Conservation (phyloP, 2,797 vertebrate species). For the Characodon lateralis region DNA sequence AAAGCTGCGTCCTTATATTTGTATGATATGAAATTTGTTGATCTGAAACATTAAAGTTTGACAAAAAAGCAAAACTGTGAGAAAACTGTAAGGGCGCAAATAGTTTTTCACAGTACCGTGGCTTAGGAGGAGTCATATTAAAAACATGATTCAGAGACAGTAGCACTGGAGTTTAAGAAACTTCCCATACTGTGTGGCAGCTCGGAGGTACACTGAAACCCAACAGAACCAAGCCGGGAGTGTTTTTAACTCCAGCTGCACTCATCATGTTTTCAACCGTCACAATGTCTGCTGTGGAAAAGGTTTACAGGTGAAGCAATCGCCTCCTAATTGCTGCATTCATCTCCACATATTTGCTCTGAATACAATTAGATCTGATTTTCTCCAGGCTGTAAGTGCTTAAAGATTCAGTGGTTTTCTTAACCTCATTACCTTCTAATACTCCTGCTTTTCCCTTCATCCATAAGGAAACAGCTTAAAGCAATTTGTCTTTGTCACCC, state of each 20-base stretch:
- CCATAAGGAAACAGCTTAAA: constrained; percentile 23
- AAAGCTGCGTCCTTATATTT: background rate
- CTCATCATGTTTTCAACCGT: background rate
- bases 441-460: constrained; percentile 21
- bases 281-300: constrained; percentile 5
- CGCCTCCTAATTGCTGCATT: constrained; percentile 9
- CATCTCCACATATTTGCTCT: constrained; percentile 34
- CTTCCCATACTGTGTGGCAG: no score
- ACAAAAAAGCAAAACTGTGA: background rate
- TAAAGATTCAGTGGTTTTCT: constrained; percentile 23
- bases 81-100: background rate
- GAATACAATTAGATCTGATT: constrained; percentile 26
- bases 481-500: background rate
- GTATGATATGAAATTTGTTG: background rate
- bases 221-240: constrained; percentile 1
- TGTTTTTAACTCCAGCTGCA: background rate
- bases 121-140: background rate
- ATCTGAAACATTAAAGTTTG: background rate
- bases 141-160: background rate
- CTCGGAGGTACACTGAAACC: background rate
- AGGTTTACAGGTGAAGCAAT: background rate
- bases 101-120: background rate
- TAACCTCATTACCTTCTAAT: constrained; percentile 46
- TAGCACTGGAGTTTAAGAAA: background rate
- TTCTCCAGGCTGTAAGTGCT: constrained; percentile 22